phyloP scores from a whole-genome alignment of 2,797 vertebrate species.

The Synanceia verrucosa region DNA sequence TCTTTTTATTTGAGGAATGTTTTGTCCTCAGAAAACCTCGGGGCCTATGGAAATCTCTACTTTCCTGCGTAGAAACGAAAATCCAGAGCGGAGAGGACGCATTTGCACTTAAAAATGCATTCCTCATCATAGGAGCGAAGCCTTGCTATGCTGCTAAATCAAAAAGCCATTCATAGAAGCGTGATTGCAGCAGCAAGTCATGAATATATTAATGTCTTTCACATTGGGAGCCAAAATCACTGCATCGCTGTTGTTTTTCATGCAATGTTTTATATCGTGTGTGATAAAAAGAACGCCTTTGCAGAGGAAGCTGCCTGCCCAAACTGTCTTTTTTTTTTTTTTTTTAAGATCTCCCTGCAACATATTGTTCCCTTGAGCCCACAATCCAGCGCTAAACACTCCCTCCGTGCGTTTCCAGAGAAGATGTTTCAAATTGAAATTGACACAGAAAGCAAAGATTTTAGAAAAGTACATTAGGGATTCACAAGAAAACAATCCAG shows the following conservation, averaged over 20 bases:
- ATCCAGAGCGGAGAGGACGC: slow-evolving; percentile 14
- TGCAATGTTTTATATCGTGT: slow-evolving; percentile 19
- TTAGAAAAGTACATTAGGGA: not conserved
- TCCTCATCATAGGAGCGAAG: slow-evolving; percentile 29
- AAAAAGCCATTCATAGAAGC: slow-evolving; percentile 60
- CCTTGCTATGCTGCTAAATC: slow-evolving; percentile 50
- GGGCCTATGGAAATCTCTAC: not conserved
- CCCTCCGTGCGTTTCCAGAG: not conserved
- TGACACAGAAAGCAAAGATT: not conserved
- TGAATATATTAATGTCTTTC: slow-evolving; percentile 69
- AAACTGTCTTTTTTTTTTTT: not conserved
- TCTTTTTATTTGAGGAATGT: slow-evolving; percentile 42
- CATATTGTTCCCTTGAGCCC: slow-evolving; percentile 14
- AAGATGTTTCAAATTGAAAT: not conserved
- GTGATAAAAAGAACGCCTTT: slow-evolving; percentile 32
- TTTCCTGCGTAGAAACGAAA: slow-evolving; percentile 16
- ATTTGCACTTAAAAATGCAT: slow-evolving; percentile 42
- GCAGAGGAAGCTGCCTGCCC: slow-evolving; percentile 3
- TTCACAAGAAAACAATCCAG: not conserved
- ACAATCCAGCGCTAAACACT: not conserved
- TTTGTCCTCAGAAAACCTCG: slow-evolving; percentile 37
- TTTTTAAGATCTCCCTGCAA: slow-evolving; percentile 29
- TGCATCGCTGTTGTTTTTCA: slow-evolving; percentile 49
- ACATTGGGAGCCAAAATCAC: slow-evolving; percentile 33
- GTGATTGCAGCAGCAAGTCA: slow-evolving; percentile 58